Base-by-base conservation (phyloP, 2,797 vertebrate genomes). In the Tenualosa thibaudeaui region DNA sequence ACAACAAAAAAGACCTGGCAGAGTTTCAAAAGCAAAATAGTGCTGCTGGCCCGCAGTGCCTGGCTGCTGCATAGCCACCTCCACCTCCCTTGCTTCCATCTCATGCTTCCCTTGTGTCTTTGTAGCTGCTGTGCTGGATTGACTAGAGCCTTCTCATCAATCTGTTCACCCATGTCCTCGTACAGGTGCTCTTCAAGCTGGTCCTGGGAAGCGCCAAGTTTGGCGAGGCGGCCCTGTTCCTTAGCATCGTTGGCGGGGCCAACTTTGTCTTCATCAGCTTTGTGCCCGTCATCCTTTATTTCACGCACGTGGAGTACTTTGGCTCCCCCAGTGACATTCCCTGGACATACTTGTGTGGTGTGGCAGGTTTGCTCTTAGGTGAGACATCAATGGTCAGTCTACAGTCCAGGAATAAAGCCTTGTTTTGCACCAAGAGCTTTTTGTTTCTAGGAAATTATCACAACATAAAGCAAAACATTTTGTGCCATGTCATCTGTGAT, bases 191-290 rank as follows among this genome's bases (percentile, higher is more conserved):
- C 90, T 99, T 99, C 94, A 99, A 99, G 93, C 97, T 99, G 91
- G 96, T 98, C 88, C 94, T 99, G 89, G 98, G 98, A 91, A 98
- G 98, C 89, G 98, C 98, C 89, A 98, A 97, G 93, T 99, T 98
- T 78, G 98, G 98, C 87, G 98, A 99, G 93, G 98, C 98, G n/a
- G 98, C 98, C 86, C 96, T 99, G 92, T 99, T 99, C 91, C 92
- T 99, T 91, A 97, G 96, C 83, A 94, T 98, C 24, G 94, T 99
- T 81, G 97, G 97, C 43, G 95, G 97, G 51, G 97, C 97, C 92
- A 99, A 99, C 84, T 91, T 98, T 88, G 92, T 98, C 88, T 97
- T 98, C 78, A 85, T 99, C 93, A 97, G 97, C 92, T 97, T 96
- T 84, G 95, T 98, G 91, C 98, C 98, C 4, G 89, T 97, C 89